These are phyloP conservation scores for Eristalinus sepulchralis DNA, from an alignment of 2,888 invertebrate genomes.

Conservation along the genomic window DNA sequence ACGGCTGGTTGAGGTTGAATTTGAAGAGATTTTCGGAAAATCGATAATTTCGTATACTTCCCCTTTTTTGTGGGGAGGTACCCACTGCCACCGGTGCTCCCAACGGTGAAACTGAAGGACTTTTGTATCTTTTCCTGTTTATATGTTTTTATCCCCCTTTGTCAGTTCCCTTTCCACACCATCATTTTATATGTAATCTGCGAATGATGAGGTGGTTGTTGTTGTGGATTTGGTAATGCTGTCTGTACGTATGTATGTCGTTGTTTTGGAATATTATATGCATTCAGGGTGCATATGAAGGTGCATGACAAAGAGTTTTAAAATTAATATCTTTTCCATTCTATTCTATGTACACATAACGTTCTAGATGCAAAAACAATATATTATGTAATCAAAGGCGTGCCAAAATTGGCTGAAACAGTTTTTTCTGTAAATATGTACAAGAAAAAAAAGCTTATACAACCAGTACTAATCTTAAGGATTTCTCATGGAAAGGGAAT, in stretches of 20 bases:
- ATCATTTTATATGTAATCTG: neutral
- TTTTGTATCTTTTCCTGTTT: conserved; percentile 41
- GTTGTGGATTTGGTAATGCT: neutral
- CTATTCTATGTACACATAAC: neutral
- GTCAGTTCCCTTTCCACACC: neutral
- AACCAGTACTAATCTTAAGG: no score
- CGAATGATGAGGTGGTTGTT: neutral
- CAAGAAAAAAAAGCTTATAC: no score
- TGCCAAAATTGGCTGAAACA: neutral
- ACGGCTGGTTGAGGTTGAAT: conserved; percentile 34
- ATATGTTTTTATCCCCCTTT: conserved; percentile 14
- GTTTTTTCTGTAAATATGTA: no score
- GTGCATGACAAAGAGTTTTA: neutral
- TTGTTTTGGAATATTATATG: neutral
- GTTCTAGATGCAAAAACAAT: neutral
- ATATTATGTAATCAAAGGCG: neutral
- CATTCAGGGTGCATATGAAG: neutral
- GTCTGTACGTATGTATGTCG: neutral
- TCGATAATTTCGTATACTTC: conserved; percentile 50
- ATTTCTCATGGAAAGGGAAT: no score
- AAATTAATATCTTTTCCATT: neutral
- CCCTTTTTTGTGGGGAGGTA: conserved; percentile 30
- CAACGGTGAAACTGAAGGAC: conserved; percentile 35
- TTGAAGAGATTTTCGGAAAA: conserved; percentile 49
- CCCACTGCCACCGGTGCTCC: neutral